Conservation (phyloP, 1,140 invertebrate species). For the Drosophila jambulina region DNA sequence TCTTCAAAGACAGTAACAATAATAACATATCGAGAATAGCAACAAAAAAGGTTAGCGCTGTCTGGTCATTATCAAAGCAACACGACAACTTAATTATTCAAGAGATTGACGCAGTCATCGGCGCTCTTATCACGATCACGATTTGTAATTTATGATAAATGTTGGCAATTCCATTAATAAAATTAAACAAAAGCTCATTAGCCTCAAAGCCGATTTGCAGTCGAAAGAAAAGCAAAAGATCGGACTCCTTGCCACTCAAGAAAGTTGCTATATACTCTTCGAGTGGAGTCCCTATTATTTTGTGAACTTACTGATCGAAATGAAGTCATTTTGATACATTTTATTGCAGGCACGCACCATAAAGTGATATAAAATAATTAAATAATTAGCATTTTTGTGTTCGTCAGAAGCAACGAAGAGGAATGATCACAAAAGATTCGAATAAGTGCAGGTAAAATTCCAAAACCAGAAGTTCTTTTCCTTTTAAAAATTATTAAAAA, state of each 20-base stretch:
- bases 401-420: background rate
- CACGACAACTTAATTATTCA: slow-evolving; percentile 81
- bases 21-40: slow-evolving; percentile 27
- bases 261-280: slow-evolving; percentile 5
- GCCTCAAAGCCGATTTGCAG: slow-evolving; percentile 54
- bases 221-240: slow-evolving; percentile 40
- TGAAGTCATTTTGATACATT: background rate
- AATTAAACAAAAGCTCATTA: slow-evolving; percentile 82
- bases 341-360: background rate
- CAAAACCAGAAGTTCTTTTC: background rate
- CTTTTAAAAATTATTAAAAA: background rate
- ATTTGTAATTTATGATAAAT: slow-evolving; percentile 83
- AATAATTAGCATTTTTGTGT: slow-evolving; percentile 6
- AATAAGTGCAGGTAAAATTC: background rate
- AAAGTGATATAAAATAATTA: background rate
- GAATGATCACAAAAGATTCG: background rate
- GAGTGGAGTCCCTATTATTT: background rate
- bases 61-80: slow-evolving; percentile 57
- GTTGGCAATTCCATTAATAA: slow-evolving; percentile 82
- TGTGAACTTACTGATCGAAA: background rate
- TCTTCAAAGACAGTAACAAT: slow-evolving; percentile 58
- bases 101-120: slow-evolving; percentile 47
- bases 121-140: slow-evolving; percentile 76
- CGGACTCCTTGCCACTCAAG: slow-evolving; percentile 16
- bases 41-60: slow-evolving; percentile 25